Base-by-base conservation (phyloP, 2,888 invertebrate species). In the Desoria tigrina region DNA sequence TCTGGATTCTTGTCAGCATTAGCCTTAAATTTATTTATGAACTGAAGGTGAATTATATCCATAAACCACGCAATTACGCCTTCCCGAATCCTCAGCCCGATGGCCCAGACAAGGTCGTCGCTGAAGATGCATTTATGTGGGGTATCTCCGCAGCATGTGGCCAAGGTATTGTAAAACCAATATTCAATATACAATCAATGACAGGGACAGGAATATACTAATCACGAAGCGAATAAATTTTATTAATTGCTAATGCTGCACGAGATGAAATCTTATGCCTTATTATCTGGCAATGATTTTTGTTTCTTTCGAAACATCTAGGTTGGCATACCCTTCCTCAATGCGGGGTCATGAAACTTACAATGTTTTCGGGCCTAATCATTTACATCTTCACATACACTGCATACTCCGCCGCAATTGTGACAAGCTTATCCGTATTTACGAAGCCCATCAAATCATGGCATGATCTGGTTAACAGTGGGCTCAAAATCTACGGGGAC, bases 401-500 rank as follows among this genome's bases (percentile, higher is more conserved):
- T 28, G 54, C 54, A 23, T 54, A 54, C 18, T 54, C 54, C 18
- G 54, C 54, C 28, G 54, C 54, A 4, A 28, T 54, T n/a, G 54
- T 54, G 14, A 54, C 54, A n/a, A 26, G 26, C 11, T 28, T 54
- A n/a, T 54, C 54, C 14, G 32, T 54, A 2, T 28, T 28, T 54
- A 14, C 28, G n/a, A 28, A n/a, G 2, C 54, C 54, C 2, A 54
- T 54, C 4, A 54, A 54, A 28, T 27, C 14, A 14, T 54, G 54
- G 54, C n/a, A 6, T n/a, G 54, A 54, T 28, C 21, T 54, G 7
- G 51, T 4, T 2, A 27, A n/a, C 9, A 54, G 54, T 54, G 54
- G 54, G 4, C 28, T 27, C 28, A 54, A n/a, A n/a, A 26, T 54
- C n/a, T 54, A 54, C 28, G 54, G 54, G 3, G 54, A 54, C 21